Evolutionary conservation across 2,797 vertebrate species (phyloP).

Genomic region (Liparis tanakae): DNA sequence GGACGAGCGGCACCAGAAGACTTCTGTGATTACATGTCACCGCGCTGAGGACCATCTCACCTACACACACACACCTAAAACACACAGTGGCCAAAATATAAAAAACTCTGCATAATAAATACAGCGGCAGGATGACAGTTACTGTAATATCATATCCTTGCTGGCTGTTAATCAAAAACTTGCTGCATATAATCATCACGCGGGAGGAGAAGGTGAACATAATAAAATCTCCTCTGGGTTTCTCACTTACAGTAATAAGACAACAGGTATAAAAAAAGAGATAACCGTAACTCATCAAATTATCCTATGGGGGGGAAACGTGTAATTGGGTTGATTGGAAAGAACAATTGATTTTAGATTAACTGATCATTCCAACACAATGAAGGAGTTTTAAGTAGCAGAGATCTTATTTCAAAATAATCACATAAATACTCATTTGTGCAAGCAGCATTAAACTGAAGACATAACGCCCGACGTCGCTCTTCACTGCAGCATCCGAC

Average conservation of each 20-base stretch:
- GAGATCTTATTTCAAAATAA: too few species aligned
- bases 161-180: slow-evolving; percentile 62
- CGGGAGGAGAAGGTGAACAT: slow-evolving; percentile 4
- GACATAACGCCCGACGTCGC: background rate
- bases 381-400: background rate
- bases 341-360: background rate
- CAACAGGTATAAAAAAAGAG: background rate
- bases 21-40: slow-evolving; percentile 56
- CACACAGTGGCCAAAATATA: slow-evolving; percentile 48
- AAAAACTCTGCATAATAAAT: slow-evolving; percentile 62
- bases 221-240: background rate
- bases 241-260: slow-evolving; percentile 2
- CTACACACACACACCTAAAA: slow-evolving; percentile 19
- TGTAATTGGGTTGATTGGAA: background rate
- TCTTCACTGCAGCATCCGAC: too few species aligned
- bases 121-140: slow-evolving; percentile 43
- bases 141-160: slow-evolving; percentile 51
- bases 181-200: slow-evolving; percentile 50
- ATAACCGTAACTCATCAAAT: background rate
- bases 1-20: slow-evolving; percentile 37
- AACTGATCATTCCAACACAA: slow-evolving; percentile 2
- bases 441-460: background rate
- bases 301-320: background rate
- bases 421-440: background rate
- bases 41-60: slow-evolving; percentile 54